A percentile compares a stretch with the other conserved stretches of the same genome.
Evolutionary conservation across 1,140 invertebrate species (phyloP).

Genomic region (Sitophilus oryzae): DNA sequence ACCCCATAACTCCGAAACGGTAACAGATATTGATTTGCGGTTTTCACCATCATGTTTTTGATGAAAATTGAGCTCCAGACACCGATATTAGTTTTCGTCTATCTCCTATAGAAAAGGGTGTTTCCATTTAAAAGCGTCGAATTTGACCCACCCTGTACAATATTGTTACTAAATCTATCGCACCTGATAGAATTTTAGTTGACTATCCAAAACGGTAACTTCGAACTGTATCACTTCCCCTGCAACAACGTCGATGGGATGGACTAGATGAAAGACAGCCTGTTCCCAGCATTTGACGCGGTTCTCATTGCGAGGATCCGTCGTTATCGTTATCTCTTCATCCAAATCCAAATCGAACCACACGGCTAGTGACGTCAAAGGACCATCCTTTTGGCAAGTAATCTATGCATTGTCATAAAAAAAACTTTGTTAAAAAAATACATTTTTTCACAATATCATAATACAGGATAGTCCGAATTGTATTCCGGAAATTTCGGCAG

Average conservation of each 20-base stretch:
- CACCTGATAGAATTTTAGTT: constrained; percentile 24
- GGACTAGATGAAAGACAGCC: constrained; percentile 56
- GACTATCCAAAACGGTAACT: constrained; percentile 45
- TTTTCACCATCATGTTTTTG: too few species aligned
- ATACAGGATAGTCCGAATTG: too few species aligned
- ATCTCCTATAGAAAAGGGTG: too few species aligned
- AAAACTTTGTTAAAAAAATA: too few species aligned
- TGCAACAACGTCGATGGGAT: constrained; percentile 39
- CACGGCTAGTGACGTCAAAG: constrained; percentile 49
- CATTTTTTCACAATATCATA: too few species aligned
- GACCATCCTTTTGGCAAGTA: constrained; percentile 41
- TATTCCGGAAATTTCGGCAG: too few species aligned
- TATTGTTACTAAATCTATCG: background rate
- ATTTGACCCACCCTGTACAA: background rate
- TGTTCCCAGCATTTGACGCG: constrained; percentile 68
- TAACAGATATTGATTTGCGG: too few species aligned
- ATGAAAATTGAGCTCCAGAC: too few species aligned
- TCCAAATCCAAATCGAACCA: constrained; percentile 73
- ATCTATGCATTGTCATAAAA: constrained; percentile 8
- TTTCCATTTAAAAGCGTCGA: background rate
- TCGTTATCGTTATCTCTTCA: constrained; percentile 54
- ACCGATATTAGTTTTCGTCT: too few species aligned
- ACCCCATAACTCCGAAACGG: too few species aligned
- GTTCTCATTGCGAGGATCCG: constrained; percentile 46
- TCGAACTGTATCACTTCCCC: constrained; percentile 42